These are phyloP conservation scores for Stenodema calcarata DNA, from an alignment of 2,888 invertebrate genomes.

Conservation along the genomic window DNA sequence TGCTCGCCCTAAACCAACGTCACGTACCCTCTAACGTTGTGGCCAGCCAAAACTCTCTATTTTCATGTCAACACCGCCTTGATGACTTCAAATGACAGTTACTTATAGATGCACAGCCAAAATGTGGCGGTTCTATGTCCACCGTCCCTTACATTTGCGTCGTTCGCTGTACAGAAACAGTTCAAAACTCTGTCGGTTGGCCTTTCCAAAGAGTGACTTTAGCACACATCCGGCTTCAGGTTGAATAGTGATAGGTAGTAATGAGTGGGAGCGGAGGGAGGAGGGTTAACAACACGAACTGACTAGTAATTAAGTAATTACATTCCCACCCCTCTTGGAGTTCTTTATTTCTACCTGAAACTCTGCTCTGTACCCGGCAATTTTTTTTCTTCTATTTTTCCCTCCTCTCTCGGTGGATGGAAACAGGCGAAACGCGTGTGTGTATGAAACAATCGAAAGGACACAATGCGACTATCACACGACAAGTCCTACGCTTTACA, in stretches of 20 bases:
- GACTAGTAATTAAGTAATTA: constrained; percentile 2
- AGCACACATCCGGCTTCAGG: not conserved
- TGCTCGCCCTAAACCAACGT: too few species aligned
- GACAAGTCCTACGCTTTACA: not conserved
- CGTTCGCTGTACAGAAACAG: not conserved
- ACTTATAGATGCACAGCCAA: too few species aligned
- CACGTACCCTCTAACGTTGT: too few species aligned
- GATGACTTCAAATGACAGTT: too few species aligned
- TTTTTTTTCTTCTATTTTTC: not conserved
- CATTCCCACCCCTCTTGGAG: not conserved
- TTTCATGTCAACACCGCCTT: too few species aligned
- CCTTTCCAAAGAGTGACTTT: not conserved
- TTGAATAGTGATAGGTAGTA: not conserved
- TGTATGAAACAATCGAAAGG: not conserved
- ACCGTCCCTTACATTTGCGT: too few species aligned
- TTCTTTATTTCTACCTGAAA: not conserved
- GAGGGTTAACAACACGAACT: not conserved
- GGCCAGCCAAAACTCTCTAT: too few species aligned
- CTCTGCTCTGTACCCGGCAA: not conserved
- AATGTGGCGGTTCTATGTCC: too few species aligned
- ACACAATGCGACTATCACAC: not conserved
- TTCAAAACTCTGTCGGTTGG: not conserved
- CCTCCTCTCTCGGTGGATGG: not conserved
- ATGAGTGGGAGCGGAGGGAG: not conserved
- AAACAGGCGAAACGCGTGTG: not conserved